Evolutionary conservation across 2,113 vertebrate species (phyloP).

Genomic region (Chaetops frenatus): DNA sequence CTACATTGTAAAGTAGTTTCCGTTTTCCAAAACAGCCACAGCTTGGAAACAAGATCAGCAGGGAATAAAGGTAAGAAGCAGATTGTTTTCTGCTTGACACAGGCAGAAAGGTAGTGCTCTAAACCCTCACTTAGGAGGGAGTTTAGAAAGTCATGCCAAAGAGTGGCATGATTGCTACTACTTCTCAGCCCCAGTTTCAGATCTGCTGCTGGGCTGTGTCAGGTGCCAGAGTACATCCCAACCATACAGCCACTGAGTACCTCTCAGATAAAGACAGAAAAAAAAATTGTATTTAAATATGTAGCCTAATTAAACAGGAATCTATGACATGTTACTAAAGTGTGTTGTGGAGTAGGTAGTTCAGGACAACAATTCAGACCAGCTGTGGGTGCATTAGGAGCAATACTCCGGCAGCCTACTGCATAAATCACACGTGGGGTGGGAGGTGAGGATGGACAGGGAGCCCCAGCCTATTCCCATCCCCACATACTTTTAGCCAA

Average conservation of each 20-base stretch:
- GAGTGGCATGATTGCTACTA: background rate
- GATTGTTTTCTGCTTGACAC: background rate
- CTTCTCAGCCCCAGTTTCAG: background rate
- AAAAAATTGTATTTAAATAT: background rate
- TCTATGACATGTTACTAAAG: background rate
- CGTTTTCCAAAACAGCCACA: background rate
- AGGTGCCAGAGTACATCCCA: background rate
- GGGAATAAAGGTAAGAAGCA: background rate
- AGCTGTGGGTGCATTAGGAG: background rate
- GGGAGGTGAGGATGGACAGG: background rate
- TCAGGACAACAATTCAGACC: background rate
- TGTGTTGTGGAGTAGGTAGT: background rate
- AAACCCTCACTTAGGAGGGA: background rate
- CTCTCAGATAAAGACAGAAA: background rate
- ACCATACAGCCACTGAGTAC: background rate
- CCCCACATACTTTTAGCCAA: background rate
- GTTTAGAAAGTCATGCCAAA: background rate
- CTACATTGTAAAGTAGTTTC: background rate
- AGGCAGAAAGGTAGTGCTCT: background rate
- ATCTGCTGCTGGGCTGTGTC: background rate
- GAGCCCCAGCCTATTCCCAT: background rate
- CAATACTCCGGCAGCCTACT: background rate
- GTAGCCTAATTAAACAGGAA: background rate
- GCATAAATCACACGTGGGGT: fast-evolving
- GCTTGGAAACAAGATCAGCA: background rate